phyloP scores from a whole-genome alignment of 2,113 vertebrate genomes.

The Petroica traversi region DNA sequence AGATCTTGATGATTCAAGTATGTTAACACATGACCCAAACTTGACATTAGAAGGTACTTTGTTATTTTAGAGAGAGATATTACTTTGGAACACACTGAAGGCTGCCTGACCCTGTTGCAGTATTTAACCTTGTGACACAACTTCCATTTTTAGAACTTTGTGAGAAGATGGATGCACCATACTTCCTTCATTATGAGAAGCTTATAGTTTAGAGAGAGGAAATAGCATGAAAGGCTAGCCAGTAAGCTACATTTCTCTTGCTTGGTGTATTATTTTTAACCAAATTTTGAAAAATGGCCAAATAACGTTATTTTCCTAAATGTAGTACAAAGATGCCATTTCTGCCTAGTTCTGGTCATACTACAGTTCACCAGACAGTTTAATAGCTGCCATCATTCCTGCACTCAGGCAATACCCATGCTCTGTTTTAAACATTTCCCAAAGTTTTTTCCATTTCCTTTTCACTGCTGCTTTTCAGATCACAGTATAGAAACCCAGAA shows the following conservation, averaged over 20 bases:
- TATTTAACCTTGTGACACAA: background rate
- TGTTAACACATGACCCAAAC: background rate
- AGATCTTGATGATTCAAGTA: background rate
- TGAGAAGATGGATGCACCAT: background rate
- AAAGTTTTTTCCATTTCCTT: background rate
- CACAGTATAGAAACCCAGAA: background rate
- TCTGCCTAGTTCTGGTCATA: background rate
- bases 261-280: background rate
- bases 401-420: background rate
- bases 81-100: background rate
- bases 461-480: background rate
- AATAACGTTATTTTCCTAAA: background rate
- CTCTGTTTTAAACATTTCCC: background rate
- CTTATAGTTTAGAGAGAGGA: background rate
- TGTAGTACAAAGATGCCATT: background rate
- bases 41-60: background rate
- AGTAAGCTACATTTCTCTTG: background rate
- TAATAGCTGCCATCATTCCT: background rate
- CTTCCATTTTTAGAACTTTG: background rate
- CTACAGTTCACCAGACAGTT: background rate
- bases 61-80: background rate
- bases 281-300: background rate
- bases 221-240: background rate
- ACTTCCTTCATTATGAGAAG: background rate
- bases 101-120: background rate